Base-by-base conservation (phyloP, 2,888 invertebrate genomes). In the Liopterus haemorrhoidalis region DNA sequence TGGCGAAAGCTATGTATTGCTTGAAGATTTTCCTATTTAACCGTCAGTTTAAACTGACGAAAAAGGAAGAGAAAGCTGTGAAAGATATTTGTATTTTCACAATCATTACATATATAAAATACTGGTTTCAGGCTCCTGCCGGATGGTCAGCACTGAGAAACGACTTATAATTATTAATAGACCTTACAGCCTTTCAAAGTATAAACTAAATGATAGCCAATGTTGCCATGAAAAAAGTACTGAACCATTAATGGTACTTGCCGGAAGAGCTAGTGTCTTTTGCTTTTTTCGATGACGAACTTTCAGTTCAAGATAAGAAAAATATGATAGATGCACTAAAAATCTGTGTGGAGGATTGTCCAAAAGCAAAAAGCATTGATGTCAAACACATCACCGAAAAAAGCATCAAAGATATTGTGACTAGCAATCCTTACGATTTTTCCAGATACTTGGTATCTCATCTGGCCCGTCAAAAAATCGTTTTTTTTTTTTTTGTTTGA, bases 1-100 rank as follows among this genome's bases (percentile, higher is more conserved):
- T 57, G 53, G 43, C 55, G 14, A 56, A 51, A 44, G 51, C 51
- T 6, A 51, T 54, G 30, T 57, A 55, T 37, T 48, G 32, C 15
- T 37, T 53, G n/a, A 57, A 57, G 38, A 48, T 57, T 8, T 54
- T 31, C 39, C 21, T 54, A 16, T 51, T 51, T 47, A 21, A 33
- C 18, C 28, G 38, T 3, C 45, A 54, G 25, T 53, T 55, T 30
- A 41, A 48, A 14, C 30, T 57, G 9, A 55, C 48, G 8, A 37
- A 20, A 14, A 24, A 19, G 20, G 54, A 54, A 39, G 5, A 25
- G 24, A 42, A 27, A 19, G 25, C 24, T 18, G 2, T 30, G 1
- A 36, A 9, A 3, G 32, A 32, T n/a, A 36, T 51, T 20, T 53
- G 48, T 14, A 9, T 49, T 36, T 52, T 52, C 18, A 12, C 44